A percentile compares a stretch with the other conserved stretches of the same genome.
phyloP scores from a whole-genome alignment of 2,797 vertebrate species.

The Pelodytes ibericus region DNA sequence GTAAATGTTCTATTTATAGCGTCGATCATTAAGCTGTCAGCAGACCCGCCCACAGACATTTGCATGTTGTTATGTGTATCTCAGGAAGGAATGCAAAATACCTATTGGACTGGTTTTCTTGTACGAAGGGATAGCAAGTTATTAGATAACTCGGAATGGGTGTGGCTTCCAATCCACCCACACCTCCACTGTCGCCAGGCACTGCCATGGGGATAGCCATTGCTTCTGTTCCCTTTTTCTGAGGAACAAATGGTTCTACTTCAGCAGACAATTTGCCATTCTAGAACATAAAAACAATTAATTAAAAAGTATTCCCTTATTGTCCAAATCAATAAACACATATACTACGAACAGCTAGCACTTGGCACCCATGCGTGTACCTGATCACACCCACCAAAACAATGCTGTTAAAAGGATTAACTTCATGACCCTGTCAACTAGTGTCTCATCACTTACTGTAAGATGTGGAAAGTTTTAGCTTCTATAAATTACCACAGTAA shows the following conservation, averaged over 20 bases:
- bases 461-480: too few species aligned
- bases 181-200: conserved; percentile 77
- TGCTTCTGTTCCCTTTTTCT: conserved; percentile 91
- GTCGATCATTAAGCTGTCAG: not conserved
- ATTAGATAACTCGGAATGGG: conserved; percentile 98
- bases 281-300: conserved; percentile 66
- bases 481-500: too few species aligned
- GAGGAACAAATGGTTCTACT: conserved; percentile 97
- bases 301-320: not conserved
- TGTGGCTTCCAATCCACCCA: conserved; percentile 83
- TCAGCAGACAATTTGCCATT: conserved; percentile 97
- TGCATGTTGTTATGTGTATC: conserved; percentile 2
- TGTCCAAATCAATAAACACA: not conserved
- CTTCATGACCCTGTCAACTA: too few species aligned
- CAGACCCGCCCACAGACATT: not conserved
- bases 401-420: too few species aligned
- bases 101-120: conserved; percentile 97
- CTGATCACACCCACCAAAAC: too few species aligned
- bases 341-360: too few species aligned
- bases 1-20: conserved; percentile 15
- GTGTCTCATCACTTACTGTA: too few species aligned
- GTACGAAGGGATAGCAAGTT: conserved; percentile 98
- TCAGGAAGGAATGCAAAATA: conserved; percentile 62
- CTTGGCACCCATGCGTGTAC: too few species aligned
- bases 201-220: conserved; percentile 89